Evolutionary conservation across 2,113 vertebrate genomes (phyloP).

Genomic region (Pithys albifrons): DNA sequence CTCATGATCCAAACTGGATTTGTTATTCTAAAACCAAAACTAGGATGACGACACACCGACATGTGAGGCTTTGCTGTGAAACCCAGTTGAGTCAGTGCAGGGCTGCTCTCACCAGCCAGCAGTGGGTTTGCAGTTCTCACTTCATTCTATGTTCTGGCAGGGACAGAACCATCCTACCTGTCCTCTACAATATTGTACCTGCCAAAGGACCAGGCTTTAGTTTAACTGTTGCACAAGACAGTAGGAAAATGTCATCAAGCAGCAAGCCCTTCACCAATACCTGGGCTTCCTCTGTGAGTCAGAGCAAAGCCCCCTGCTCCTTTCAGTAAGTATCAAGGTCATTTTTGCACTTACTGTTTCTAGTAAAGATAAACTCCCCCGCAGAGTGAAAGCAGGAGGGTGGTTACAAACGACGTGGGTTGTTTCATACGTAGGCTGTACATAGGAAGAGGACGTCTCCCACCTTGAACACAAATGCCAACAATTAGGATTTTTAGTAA

Average conservation of each 20-base stretch:
- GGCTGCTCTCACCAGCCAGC: background rate
- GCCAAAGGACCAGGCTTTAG: background rate
- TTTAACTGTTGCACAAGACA: background rate
- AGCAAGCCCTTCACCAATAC: background rate
- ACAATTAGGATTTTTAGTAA: slow-evolving; percentile 7
- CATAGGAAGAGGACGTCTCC: background rate
- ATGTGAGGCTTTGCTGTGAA: background rate
- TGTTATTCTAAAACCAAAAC: background rate
- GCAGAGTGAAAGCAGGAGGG: background rate
- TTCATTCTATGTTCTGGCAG: background rate
- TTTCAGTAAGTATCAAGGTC: slow-evolving; percentile 52
- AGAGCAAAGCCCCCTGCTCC: background rate
- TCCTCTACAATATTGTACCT: background rate
- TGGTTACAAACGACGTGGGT: background rate
- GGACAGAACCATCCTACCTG: rapidly evolving
- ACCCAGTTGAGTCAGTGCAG: background rate
- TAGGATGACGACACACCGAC: background rate
- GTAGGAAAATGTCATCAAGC: background rate
- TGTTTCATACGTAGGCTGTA: background rate
- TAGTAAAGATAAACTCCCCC: slow-evolving; percentile 52
- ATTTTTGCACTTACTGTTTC: slow-evolving; percentile 38
- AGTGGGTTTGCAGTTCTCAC: background rate
- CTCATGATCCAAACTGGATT: background rate
- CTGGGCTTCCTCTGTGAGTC: slow-evolving; percentile 43
- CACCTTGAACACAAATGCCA: background rate